Percentiles rank a stretch among this genome's conserved stretches.
phyloP scores from a whole-genome alignment of 2,113 vertebrate genomes.

The Pseudorasbora parva region DNA sequence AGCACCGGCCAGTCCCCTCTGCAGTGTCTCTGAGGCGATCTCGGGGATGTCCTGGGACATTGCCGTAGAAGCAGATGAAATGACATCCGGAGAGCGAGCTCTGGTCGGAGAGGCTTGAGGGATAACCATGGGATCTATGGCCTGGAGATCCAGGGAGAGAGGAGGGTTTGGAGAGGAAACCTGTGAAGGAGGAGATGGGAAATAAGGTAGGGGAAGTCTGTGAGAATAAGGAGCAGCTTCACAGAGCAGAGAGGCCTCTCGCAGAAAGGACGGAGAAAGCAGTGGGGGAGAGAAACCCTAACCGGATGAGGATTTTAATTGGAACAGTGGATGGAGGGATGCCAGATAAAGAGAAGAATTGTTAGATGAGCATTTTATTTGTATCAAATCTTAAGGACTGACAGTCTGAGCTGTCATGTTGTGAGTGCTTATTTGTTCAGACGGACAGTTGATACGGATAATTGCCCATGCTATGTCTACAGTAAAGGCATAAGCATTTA shows the following conservation, averaged over 20 bases:
- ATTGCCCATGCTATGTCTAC: neutral
- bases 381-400: neutral
- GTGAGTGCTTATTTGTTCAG: neutral
- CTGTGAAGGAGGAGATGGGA: conserved; percentile 58
- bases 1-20: conserved; percentile 75
- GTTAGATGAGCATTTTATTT: neutral
- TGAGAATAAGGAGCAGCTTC: conserved; percentile 49
- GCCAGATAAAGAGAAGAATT: conserved; percentile 24
- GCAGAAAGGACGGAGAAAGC: conserved; percentile 36
- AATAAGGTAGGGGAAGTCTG: conserved; percentile 49
- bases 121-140: conserved; percentile 85
- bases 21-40: conserved; percentile 91
- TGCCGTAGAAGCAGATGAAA: conserved; percentile 95
- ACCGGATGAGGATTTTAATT: neutral
- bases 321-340: neutral
- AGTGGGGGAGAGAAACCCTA: conserved; percentile 50
- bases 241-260: conserved; percentile 47
- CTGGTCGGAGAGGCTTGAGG: conserved; percentile 90
- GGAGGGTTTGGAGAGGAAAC: conserved; percentile 75
- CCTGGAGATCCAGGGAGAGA: conserved; percentile 81
- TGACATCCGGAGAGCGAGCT: conserved; percentile 94
- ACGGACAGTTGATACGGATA: neutral
- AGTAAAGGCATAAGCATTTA: neutral
- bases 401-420: neutral
- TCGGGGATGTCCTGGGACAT: conserved; percentile 96